Conservation (phyloP, 2,113 vertebrate species). For the Catharus fuscescens region DNA sequence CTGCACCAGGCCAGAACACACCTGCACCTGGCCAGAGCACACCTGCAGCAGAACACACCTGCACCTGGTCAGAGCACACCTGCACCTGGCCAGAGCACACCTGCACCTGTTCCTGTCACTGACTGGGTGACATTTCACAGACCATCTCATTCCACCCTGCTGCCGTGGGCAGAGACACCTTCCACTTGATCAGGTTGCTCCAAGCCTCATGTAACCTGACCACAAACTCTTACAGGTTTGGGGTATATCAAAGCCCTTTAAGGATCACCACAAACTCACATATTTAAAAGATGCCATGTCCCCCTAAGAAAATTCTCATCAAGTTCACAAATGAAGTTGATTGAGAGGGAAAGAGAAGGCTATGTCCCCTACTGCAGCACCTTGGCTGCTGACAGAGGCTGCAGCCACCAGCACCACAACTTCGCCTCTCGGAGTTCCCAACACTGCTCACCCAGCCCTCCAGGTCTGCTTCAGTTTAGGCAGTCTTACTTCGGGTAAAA, state of each 20-base stretch:
- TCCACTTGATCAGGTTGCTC: background rate
- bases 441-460: background rate
- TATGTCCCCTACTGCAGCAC: accelerated
- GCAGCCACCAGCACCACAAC: background rate
- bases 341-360: background rate
- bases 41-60: background rate
- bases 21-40: background rate
- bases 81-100: no score
- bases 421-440: accelerated
- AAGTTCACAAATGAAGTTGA: background rate
- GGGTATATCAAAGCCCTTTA: background rate
- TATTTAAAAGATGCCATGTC: no score
- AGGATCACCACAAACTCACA: background rate
- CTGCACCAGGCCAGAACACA: no score
- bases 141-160: background rate
- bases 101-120: background rate
- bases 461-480: accelerated
- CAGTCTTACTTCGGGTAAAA: background rate
- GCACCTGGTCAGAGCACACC: no score
- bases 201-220: background rate
- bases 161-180: background rate
- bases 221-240: background rate
- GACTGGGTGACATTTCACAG: background rate
- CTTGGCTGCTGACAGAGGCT: background rate
- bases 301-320: background rate